Evolutionary conservation across 2,888 invertebrate genomes (phyloP).

Genomic region (Temnothorax ravouxi): DNA sequence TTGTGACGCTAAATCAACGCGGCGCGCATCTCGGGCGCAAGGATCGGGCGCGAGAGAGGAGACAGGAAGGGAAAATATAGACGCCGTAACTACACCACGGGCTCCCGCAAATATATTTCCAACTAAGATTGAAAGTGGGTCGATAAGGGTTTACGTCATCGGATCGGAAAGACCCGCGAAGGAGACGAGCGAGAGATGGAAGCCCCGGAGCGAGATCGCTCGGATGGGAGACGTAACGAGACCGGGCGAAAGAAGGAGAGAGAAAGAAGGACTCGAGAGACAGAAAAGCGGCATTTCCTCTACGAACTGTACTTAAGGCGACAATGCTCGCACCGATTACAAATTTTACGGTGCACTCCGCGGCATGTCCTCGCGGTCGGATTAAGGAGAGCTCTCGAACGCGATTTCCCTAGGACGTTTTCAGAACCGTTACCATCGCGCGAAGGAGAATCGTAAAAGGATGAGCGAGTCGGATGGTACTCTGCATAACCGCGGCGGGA

Average conservation of each 20-base stretch:
- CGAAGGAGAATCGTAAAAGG: background rate
- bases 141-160: slow-evolving; percentile 60
- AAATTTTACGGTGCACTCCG: slow-evolving; percentile 67
- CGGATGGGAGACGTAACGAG: background rate
- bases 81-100: slow-evolving; percentile 47
- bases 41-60: slow-evolving; percentile 37
- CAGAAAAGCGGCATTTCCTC: slow-evolving; percentile 15
- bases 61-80: slow-evolving; percentile 48
- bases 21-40: background rate
- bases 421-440: background rate
- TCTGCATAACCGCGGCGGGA: slow-evolving; percentile 33
- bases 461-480: slow-evolving; percentile 12
- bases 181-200: slow-evolving; percentile 39
- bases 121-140: slow-evolving; percentile 58
- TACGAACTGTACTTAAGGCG: slow-evolving; percentile 62
- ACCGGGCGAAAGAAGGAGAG: background rate
- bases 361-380: slow-evolving; percentile 54
- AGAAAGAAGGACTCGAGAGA: background rate
- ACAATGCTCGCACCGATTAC: slow-evolving; percentile 70
- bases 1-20: slow-evolving; percentile 58
- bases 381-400: slow-evolving; percentile 67
- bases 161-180: slow-evolving; percentile 34
- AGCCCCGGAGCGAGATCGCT: background rate
- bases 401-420: slow-evolving; percentile 67
- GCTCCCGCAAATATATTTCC: slow-evolving; percentile 64